Conservation (phyloP, 2,113 vertebrate genomes). For the Galemys pyrenaicus region DNA sequence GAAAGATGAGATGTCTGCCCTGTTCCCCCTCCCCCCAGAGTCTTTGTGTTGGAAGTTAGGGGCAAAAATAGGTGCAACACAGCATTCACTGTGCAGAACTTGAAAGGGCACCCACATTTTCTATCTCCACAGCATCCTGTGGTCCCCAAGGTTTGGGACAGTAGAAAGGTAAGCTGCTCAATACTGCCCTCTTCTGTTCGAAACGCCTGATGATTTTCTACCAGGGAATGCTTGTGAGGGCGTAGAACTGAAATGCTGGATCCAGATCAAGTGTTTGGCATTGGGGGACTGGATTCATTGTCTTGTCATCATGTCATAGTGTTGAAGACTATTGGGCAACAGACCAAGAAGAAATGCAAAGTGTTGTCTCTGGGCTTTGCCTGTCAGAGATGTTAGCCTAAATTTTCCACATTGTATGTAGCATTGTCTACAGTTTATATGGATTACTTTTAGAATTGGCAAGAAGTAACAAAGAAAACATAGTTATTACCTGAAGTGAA, state of each 20-base stretch:
- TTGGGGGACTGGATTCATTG: rapidly evolving
- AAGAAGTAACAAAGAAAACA: neutral
- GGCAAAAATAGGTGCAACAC: neutral
- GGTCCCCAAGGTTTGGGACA: neutral
- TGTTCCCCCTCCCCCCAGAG: rapidly evolving
- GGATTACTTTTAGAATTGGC: neutral
- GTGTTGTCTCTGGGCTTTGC: neutral
- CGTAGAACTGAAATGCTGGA: neutral
- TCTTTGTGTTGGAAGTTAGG: neutral
- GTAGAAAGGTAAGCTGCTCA: neutral
- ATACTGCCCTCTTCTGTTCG: slow-evolving; percentile 62
- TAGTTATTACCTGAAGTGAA: neutral
- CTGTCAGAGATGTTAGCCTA: neutral
- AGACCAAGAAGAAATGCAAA: neutral
- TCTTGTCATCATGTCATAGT: neutral
- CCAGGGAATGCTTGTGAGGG: rapidly evolving
- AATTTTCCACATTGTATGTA: neutral
- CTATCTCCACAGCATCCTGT: neutral
- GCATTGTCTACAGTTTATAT: neutral
- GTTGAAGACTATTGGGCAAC: neutral
- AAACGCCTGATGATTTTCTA: neutral
- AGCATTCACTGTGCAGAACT: neutral
- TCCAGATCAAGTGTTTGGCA: neutral
- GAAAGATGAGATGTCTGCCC: too few relatives aligned
- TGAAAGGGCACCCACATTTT: neutral